Evolutionary conservation across 2,888 invertebrate species (phyloP).

Genomic region (Machimus atricapillus): DNA sequence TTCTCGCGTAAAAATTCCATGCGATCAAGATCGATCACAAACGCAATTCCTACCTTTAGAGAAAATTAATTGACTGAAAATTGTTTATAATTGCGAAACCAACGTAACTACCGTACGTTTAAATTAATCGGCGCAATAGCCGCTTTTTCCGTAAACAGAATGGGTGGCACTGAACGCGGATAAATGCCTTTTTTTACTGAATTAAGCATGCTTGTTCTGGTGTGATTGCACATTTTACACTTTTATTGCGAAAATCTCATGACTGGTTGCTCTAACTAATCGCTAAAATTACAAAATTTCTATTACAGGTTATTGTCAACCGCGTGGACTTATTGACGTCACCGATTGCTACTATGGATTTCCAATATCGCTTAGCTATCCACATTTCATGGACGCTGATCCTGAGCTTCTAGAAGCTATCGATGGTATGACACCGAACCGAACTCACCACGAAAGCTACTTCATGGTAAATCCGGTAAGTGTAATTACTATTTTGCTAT

Average conservation of each 20-base stretch:
- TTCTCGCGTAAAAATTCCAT: not conserved
- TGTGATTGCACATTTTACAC: not conserved
- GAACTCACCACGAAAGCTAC: conserved; percentile 70
- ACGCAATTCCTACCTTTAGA: not conserved
- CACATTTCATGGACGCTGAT: conserved; percentile 83
- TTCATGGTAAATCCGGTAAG: conserved; percentile 82
- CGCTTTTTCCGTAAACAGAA: not conserved
- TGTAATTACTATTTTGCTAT: conserved; percentile 46
- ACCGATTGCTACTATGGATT: conserved; percentile 89
- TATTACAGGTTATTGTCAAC: conserved; percentile 70
- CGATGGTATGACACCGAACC: conserved; percentile 72
- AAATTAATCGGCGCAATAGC: not conserved
- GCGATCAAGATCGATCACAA: not conserved
- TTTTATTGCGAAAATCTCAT: not conserved
- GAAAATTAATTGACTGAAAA: not conserved
- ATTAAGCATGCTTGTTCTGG: not conserved
- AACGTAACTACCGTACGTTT: not conserved
- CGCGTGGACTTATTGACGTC: conserved; percentile 80
- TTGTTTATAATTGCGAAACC: not conserved
- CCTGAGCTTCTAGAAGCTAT: conserved; percentile 70
- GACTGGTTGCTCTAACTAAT: not conserved
- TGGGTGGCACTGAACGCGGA: not conserved
- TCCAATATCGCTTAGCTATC: conserved; percentile 86
- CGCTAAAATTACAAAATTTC: not conserved
- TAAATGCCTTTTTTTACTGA: not conserved